Conservation (phyloP, 64 coral and sea anemone species). For the Stichodactyla helianthus region DNA sequence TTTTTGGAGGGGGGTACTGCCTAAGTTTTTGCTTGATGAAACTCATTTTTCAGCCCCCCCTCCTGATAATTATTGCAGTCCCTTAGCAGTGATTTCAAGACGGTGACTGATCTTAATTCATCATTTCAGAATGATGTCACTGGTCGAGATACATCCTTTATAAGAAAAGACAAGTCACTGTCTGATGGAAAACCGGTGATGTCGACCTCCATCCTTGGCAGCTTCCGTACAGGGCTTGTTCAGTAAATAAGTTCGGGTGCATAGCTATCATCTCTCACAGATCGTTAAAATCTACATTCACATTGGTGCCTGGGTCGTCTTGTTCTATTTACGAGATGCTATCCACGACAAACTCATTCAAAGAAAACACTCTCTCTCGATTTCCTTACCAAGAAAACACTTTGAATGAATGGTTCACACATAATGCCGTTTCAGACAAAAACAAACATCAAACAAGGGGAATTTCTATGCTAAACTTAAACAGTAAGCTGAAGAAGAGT, state of each 20-base stretch:
- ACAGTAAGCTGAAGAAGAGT: neutral
- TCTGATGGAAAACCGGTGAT: neutral
- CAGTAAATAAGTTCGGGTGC: neutral
- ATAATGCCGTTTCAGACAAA: neutral
- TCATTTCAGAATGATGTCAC: neutral
- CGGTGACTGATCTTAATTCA: too few species aligned
- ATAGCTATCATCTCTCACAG: neutral
- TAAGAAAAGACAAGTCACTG: neutral
- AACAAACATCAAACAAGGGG: too few species aligned
- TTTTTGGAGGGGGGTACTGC: too few species aligned
- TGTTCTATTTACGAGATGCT: neutral
- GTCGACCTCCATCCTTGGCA: too few species aligned
- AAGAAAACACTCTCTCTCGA: neutral
- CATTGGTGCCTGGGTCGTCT: neutral
- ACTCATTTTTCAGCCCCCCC: too few species aligned
- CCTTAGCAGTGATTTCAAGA: too few species aligned
- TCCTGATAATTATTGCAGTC: too few species aligned
- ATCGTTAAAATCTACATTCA: neutral
- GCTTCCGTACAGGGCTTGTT: neutral
- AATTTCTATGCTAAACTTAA: slow-evolving; percentile 1
- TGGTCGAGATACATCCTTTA: neutral
- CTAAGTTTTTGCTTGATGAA: too few species aligned
- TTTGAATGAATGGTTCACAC: neutral
- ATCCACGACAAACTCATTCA: neutral
- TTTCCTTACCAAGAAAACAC: neutral